phyloP scores from a whole-genome alignment of 2,888 invertebrate genomes.

The Caenorhabditis macrosperma region DNA sequence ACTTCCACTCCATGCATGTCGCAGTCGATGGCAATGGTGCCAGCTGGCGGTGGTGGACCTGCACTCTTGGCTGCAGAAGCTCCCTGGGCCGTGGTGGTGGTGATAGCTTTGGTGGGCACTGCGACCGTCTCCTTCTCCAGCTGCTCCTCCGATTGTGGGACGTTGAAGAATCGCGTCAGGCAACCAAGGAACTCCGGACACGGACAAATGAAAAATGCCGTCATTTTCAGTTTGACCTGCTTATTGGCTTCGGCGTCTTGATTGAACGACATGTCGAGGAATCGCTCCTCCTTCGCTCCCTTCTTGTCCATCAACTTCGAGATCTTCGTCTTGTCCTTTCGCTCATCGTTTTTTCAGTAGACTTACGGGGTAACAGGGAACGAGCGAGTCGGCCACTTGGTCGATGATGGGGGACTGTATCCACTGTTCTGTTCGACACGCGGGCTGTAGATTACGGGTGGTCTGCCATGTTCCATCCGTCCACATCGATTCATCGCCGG shows the following conservation, averaged over 20 bases:
- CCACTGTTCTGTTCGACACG: too few species aligned
- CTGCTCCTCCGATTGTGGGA: constrained; percentile 78
- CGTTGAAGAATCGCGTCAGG: constrained; percentile 88
- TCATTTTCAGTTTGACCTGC: constrained; percentile 85
- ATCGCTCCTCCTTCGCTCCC: constrained; percentile 64
- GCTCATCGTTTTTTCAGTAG: too few species aligned
- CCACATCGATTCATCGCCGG: too few species aligned
- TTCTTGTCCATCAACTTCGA: constrained; percentile 75
- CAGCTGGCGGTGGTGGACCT: constrained; percentile 51
- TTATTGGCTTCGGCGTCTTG: constrained; percentile 75
- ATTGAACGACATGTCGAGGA: constrained; percentile 73
- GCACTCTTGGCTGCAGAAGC: constrained; percentile 7
- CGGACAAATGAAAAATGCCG: constrained; percentile 91
- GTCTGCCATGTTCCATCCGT: too few species aligned
- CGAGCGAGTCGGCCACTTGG: too few species aligned
- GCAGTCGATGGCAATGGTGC: constrained; percentile 74
- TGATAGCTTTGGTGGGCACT: constrained; percentile 21
- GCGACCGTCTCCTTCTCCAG: constrained; percentile 60
- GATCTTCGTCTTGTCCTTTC: constrained; percentile 84
- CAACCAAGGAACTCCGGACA: constrained; percentile 93
- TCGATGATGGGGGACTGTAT: too few species aligned
- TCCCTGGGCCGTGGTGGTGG: too few species aligned
- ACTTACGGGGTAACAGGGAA: too few species aligned
- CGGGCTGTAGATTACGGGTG: too few species aligned
- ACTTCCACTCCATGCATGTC: constrained; percentile 85